A percentile compares a stretch with the other conserved stretches of the same genome.
phyloP scores from a whole-genome alignment of 2,888 invertebrate species.

The Lithophane ornitopus region DNA sequence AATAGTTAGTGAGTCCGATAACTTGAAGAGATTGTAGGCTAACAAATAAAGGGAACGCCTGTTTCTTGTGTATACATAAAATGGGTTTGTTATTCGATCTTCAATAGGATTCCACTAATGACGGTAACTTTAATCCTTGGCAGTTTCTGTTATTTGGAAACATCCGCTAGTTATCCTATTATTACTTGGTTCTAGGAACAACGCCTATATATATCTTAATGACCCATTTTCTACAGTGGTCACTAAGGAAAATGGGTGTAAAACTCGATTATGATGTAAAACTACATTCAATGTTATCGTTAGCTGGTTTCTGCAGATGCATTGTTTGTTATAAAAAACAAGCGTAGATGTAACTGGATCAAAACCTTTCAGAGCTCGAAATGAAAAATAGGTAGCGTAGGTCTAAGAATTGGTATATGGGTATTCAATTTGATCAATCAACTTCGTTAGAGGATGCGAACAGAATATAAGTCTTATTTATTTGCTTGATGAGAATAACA shows the following conservation, averaged over 20 bases:
- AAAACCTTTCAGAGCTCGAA: not conserved
- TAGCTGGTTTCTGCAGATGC: not conserved
- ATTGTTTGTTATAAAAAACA: not conserved
- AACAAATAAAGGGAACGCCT: not conserved
- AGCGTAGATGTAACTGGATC: not conserved
- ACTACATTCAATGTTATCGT: not conserved
- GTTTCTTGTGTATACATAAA: not conserved
- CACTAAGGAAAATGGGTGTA: no score
- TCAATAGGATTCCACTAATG: slow-evolving; percentile 1
- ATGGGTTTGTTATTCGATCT: slow-evolving; percentile 8
- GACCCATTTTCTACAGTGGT: slow-evolving; percentile 28
- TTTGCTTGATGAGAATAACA: slow-evolving; percentile 15
- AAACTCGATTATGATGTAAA: not conserved
- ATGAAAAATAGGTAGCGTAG: not conserved
- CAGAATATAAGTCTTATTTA: slow-evolving; percentile 10
- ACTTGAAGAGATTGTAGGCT: not conserved
- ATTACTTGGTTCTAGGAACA: slow-evolving; percentile 22
- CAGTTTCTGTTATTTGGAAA: slow-evolving; percentile 4
- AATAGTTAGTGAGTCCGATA: not conserved
- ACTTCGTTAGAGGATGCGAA: slow-evolving; percentile 22
- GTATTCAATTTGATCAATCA: slow-evolving; percentile 32
- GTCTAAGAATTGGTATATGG: not conserved
- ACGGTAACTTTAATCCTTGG: not conserved
- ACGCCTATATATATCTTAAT: slow-evolving; percentile 30
- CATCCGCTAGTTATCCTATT: slow-evolving; percentile 9